phyloP scores from a whole-genome alignment of 1,140 invertebrate species.

The Amphibalanus amphitrite region DNA sequence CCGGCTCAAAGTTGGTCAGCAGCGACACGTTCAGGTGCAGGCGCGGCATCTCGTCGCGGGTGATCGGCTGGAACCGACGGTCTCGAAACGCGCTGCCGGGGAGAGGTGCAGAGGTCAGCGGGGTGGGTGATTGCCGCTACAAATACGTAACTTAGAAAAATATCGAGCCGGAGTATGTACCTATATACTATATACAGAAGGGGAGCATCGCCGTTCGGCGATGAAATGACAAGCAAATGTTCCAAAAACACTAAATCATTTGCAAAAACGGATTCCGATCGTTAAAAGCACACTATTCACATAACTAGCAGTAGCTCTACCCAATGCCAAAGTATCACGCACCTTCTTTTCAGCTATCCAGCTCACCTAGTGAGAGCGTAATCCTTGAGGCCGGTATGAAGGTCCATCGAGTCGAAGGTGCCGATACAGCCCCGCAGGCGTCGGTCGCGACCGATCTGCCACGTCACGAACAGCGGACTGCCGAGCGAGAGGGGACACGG shows the following conservation, averaged over 20 bases:
- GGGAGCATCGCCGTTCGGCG: too few species aligned
- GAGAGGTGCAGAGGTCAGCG: constrained; percentile 7
- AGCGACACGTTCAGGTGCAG: constrained; percentile 92
- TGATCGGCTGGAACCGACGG: constrained; percentile 89
- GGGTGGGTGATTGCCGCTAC: constrained; percentile 1
- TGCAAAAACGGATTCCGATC: not conserved
- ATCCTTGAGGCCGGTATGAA: constrained; percentile 81
- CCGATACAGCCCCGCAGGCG: constrained; percentile 85
- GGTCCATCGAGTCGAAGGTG: constrained; percentile 84
- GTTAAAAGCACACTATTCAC: too few species aligned
- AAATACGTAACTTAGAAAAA: constrained; percentile 3
- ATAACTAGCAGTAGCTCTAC: too few species aligned
- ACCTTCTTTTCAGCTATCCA: too few species aligned
- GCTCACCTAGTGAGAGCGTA: constrained; percentile 76
- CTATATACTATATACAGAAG: not conserved
- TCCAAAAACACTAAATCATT: not conserved
- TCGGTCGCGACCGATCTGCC: constrained; percentile 88
- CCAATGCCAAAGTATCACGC: too few species aligned
- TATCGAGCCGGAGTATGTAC: not conserved
- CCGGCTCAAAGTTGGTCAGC: constrained; percentile 88
- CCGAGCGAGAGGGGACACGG: constrained; percentile 29
- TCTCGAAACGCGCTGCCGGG: constrained; percentile 81
- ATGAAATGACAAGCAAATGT: constrained; percentile 5
- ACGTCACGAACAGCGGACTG: constrained; percentile 96
- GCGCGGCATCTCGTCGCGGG: constrained; percentile 75